A percentile compares a stretch with the other conserved stretches of the same genome.
Evolutionary conservation across 2,888 invertebrate genomes (phyloP).

Genomic region (Hydropsyche betteni): DNA sequence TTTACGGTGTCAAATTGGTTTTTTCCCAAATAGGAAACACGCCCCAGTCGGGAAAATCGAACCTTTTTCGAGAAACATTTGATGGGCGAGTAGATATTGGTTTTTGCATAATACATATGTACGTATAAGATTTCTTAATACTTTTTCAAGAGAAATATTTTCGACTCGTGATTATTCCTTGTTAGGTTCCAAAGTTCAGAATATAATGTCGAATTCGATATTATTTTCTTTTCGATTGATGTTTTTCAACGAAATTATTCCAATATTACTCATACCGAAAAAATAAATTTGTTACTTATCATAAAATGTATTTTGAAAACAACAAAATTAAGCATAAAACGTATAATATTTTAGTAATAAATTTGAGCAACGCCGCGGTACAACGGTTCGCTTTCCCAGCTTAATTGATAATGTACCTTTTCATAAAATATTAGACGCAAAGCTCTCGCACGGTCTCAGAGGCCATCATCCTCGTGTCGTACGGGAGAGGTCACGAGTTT

Average conservation of each 20-base stretch:
- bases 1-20: constrained; percentile 51
- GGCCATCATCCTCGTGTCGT: constrained; percentile 38
- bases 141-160: not conserved
- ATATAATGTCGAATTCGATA: no score
- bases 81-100: constrained; percentile 41
- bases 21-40: constrained; percentile 45
- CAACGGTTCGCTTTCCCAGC: constrained; percentile 12
- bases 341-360: no score
- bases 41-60: constrained; percentile 37
- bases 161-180: no score
- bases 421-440: constrained; percentile 33
- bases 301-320: no score
- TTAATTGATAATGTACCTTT: constrained; percentile 27
- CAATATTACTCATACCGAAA: no score
- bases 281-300: no score
- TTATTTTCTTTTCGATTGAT: no score
- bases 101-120: constrained; percentile 42
- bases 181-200: no score
- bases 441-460: constrained; percentile 30
- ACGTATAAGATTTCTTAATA: constrained; percentile 26
- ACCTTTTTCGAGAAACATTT: constrained; percentile 33
- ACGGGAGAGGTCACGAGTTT: constrained; percentile 40
- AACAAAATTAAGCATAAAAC: no score
- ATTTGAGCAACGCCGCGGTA: not conserved
- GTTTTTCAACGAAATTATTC: no score